These are phyloP conservation scores for Phortica okadai DNA, from an alignment of 2,888 invertebrate genomes.

Conservation along the genomic window DNA sequence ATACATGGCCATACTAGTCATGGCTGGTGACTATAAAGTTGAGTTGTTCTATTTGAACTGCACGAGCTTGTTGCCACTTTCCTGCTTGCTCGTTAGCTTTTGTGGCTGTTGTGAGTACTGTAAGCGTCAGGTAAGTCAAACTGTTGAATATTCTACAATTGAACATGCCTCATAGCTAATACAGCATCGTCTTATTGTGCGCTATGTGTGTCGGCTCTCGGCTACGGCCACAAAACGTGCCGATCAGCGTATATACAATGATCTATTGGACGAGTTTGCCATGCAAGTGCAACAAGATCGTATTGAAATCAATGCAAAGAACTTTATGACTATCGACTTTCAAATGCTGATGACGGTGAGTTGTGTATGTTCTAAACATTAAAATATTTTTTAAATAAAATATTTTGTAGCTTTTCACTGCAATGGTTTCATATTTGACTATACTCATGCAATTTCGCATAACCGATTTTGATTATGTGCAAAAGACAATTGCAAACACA, in stretches of 20 bases:
- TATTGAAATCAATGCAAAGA: constrained; percentile 58
- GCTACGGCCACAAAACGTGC: constrained; percentile 40
- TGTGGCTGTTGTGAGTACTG: constrained; percentile 64
- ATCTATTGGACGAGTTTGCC: constrained; percentile 59
- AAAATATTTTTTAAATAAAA: not conserved
- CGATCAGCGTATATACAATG: constrained; percentile 50
- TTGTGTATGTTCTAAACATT: not conserved
- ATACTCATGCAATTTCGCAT: constrained; percentile 66
- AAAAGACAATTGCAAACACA: not conserved
- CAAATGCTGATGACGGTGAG: constrained; percentile 64
- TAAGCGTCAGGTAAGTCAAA: constrained; percentile 57
- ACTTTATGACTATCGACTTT: constrained; percentile 63
- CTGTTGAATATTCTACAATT: not conserved
- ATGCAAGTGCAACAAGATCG: constrained; percentile 65
- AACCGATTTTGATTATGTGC: constrained; percentile 8
- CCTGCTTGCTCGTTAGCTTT: constrained; percentile 46
- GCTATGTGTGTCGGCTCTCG: constrained; percentile 54
- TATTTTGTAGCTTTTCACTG: constrained; percentile 58
- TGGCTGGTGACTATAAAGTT: constrained; percentile 49
- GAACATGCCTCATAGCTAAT: not conserved
- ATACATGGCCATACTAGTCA: constrained; percentile 59
- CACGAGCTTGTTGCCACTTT: constrained; percentile 47
- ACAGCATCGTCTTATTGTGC: not conserved
- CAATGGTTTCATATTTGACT: constrained; percentile 63
- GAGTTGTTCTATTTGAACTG: constrained; percentile 49